Evolutionary conservation across 2,113 vertebrate species (phyloP).

Genomic region (Actenoides hombroni): DNA sequence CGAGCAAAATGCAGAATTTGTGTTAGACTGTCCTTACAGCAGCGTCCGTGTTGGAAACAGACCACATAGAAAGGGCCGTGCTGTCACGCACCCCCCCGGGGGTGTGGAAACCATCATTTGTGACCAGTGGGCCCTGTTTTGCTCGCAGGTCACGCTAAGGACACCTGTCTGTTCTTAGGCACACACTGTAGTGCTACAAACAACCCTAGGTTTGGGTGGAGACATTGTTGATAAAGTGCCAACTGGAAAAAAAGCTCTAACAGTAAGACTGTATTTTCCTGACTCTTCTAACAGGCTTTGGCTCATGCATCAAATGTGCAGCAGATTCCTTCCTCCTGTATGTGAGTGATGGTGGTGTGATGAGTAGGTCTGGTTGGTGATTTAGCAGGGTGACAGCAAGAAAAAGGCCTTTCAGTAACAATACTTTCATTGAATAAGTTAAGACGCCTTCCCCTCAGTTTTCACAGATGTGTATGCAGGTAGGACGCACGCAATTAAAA

Average conservation of each 20-base stretch:
- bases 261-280: neutral
- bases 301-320: neutral
- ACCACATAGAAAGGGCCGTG: accelerated
- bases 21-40: neutral
- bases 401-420: neutral
- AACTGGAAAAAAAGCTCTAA: neutral
- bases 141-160: neutral
- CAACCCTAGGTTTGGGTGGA: constrained; percentile 24
- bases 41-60: neutral
- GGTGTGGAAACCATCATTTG: accelerated
- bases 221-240: constrained; percentile 26
- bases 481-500: accelerated
- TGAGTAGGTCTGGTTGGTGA: neutral
- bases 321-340: neutral
- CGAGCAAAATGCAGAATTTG: neutral
- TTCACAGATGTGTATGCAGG: neutral
- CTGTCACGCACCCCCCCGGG: neutral
- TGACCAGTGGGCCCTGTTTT: neutral
- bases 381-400: neutral
- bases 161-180: neutral
- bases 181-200: neutral
- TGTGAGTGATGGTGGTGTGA: accelerated
- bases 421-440: neutral
- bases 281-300: neutral
- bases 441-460: neutral